Base-by-base conservation (phyloP, 1,140 invertebrate species). In the Lamellibrachia luymesi region DNA sequence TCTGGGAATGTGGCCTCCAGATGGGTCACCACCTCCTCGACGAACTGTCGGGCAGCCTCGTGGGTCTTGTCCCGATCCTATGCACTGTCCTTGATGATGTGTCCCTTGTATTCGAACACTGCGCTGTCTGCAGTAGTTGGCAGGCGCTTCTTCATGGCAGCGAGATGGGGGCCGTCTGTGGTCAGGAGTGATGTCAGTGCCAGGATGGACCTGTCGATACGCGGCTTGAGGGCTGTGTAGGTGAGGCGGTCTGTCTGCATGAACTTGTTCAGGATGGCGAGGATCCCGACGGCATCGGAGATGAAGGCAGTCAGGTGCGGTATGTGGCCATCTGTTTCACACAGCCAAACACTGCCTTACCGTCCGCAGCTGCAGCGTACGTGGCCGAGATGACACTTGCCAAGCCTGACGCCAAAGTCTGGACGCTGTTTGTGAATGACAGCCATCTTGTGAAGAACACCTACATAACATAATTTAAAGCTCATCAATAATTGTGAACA, bases 51-150 rank as follows among this genome's bases (percentile, higher is more conserved):
- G 90, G 50, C 27, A 27, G 90, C 49, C 7, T 91, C 90, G 27
- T 91, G 90, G 7, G 6, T 91, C 90, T 51, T 91, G 38, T 91
- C 90, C 13, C 90, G 90, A 13, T 91, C 27, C 90, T 91, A 4
- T 13, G 50, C 10, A 4, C 17, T 91, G 27, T 91, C 90, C 90
- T 27, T 91, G 38, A 91, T 91, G 38, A n/a, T 91, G 50, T 91
- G 25, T 38, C 90, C 22, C 27, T 91, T 91, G 22, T 91, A 91
- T 91, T 91, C 90, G 27, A 91, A 91, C 90, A 25, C 49, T 38
- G 38, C 38, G 25, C 64, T 17, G 25, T 80, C 64, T 80, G 8
- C 1, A 80, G 17, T 17, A 80, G 64, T 22, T 80, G 50, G 49
- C 90, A 91, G 38, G 13, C 6, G 90, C 50, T 49, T 22, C 90